These are phyloP conservation scores for Rhingia campestris DNA, from an alignment of 2,888 invertebrate species.

Conservation along the genomic window DNA sequence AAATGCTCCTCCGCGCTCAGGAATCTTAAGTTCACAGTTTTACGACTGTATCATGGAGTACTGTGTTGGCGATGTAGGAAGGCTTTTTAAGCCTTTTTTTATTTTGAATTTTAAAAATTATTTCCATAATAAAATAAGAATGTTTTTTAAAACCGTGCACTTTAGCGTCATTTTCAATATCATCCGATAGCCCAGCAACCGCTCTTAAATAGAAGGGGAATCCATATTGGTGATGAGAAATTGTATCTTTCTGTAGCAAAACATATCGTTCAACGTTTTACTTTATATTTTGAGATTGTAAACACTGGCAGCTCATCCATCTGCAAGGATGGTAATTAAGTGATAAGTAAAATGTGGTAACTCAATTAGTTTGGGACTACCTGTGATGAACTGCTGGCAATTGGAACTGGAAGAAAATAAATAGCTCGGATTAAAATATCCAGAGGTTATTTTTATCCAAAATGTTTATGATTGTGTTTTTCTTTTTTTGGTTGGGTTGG, in stretches of 20 bases:
- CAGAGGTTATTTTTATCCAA: constrained; percentile 35
- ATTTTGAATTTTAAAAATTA: constrained; percentile 29
- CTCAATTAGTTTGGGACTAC: constrained; percentile 45
- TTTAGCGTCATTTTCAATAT: constrained; percentile 46
- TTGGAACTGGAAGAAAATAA: constrained; percentile 4
- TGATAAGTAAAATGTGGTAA: constrained; percentile 44
- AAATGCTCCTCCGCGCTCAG: constrained; percentile 39
- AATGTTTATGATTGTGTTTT: constrained; percentile 3
- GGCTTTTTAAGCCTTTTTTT: constrained; percentile 17
- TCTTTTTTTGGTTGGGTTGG: neutral
- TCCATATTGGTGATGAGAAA: constrained; percentile 27
- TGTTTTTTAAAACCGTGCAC: constrained; percentile 58
- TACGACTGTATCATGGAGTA: constrained; percentile 52
- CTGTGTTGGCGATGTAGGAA: constrained; percentile 24
- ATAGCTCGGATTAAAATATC: constrained; percentile 1
- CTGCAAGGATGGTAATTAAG: constrained; percentile 49
- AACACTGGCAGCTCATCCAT: constrained; percentile 28
- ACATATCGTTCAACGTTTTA: constrained; percentile 37
- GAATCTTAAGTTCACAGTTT: constrained; percentile 68
- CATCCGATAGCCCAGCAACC: neutral
- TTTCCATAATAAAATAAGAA: constrained; percentile 60
- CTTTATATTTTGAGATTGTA: constrained; percentile 20
- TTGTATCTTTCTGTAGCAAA: constrained; percentile 25
- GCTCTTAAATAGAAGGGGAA: constrained; percentile 5
- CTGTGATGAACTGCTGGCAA: constrained; percentile 50